phyloP scores from a whole-genome alignment of 2,113 vertebrate genomes.

The Boleophthalmus pectinirostris region DNA sequence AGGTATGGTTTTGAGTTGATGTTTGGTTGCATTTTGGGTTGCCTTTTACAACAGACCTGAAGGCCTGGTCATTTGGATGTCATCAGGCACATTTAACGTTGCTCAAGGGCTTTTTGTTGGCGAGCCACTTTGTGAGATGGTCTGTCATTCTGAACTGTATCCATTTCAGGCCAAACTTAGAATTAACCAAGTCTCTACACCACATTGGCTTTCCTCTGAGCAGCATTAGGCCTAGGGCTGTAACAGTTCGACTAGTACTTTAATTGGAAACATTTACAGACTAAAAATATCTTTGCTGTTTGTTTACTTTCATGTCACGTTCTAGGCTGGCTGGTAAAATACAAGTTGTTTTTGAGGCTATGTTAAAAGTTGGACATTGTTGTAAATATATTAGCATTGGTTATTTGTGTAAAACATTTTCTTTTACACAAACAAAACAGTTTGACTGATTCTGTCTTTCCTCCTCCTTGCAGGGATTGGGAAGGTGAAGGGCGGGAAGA shows the following conservation, averaged over 20 bases:
- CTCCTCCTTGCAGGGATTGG: slow-evolving; percentile 79
- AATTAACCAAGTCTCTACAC: slow-evolving; percentile 6
- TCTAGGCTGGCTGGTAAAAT: neutral
- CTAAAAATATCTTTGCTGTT: slow-evolving; percentile 27
- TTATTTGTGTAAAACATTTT: no score
- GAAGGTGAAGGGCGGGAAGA: slow-evolving; percentile 86
- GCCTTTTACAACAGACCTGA: neutral
- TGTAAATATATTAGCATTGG: no score
- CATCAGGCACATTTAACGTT: slow-evolving; percentile 1
- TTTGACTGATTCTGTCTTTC: neutral
- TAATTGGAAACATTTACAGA: slow-evolving; percentile 24
- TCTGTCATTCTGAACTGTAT: neutral
- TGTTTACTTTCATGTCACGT: neutral
- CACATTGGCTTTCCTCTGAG: neutral
- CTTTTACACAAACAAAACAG: no score
- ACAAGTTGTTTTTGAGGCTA: neutral
- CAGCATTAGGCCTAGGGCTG: neutral
- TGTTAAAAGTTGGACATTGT: neutral
- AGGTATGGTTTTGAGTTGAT: neutral
- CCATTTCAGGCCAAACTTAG: neutral
- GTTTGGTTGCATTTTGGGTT: neutral
- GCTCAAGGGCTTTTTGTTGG: slow-evolving; percentile 6
- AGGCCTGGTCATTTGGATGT: neutral
- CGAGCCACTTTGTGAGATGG: slow-evolving; percentile 1
- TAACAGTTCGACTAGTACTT: neutral